Conservation (phyloP, 2,888 invertebrate genomes). For the Balanococcus diminutus region DNA sequence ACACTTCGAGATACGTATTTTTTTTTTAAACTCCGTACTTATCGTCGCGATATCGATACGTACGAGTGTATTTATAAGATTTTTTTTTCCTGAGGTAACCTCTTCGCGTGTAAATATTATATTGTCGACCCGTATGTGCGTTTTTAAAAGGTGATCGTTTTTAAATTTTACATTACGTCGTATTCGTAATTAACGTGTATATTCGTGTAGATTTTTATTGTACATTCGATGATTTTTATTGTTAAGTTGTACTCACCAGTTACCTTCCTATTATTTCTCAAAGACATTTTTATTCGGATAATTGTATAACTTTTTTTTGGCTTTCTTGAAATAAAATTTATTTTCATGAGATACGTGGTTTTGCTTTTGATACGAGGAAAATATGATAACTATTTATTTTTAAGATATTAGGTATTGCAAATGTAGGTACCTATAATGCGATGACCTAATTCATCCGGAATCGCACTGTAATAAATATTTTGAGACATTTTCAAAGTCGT, state of each 20-base stretch:
- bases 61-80: neutral
- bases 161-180: constrained; percentile 4
- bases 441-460: no score
- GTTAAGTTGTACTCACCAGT: constrained; percentile 41
- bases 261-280: constrained; percentile 54
- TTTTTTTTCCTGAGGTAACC: neutral
- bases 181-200: neutral
- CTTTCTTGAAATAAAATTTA: neutral
- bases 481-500: no score
- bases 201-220: neutral
- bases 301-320: constrained; percentile 33
- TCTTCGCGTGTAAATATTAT: neutral
- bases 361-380: neutral
- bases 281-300: constrained; percentile 50
- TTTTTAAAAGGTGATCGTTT: constrained; percentile 2
- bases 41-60: no score
- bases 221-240: constrained; percentile 26
- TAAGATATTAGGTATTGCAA: no score
- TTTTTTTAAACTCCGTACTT: no score
- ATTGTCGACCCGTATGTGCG: neutral
- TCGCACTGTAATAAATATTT: no score
- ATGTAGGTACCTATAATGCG: no score
- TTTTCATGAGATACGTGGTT: neutral
- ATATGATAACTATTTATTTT: no score
- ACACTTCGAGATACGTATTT: neutral